Conservation (phyloP, 1,140 invertebrate genomes). For the Olivierus martensii region DNA sequence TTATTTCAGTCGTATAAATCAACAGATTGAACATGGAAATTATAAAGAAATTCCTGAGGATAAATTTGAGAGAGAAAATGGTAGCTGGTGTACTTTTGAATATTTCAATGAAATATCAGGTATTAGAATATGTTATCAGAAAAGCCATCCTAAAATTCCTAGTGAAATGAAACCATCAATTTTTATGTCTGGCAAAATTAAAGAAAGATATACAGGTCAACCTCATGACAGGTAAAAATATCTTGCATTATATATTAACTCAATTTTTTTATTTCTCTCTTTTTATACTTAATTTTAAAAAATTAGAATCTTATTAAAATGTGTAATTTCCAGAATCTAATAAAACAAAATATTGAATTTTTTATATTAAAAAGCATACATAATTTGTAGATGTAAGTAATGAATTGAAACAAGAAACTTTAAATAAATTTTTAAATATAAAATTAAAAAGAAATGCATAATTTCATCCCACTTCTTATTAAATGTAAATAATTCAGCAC, state of each 20-base stretch:
- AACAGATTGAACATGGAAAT: conserved; percentile 12
- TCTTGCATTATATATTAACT: background rate
- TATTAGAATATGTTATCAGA: conserved; percentile 1
- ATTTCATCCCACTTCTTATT: no score
- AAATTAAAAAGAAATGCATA: no score
- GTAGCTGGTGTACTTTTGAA: background rate
- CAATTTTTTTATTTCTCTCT: no score
- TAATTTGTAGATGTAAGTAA: no score
- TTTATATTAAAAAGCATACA: no score
- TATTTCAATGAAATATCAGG: background rate
- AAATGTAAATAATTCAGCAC: no score
- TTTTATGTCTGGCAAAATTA: conserved; percentile 6
- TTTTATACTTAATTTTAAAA: no score
- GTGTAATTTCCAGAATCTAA: no score
- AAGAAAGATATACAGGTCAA: background rate
- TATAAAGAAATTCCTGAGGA: conserved; percentile 13
- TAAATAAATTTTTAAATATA: no score
- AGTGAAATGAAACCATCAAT: conserved; percentile 8
- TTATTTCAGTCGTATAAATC: conserved; percentile 13
- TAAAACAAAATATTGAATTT: no score
- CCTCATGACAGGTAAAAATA: conserved; percentile 4
- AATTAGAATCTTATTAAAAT: no score
- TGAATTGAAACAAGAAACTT: no score
- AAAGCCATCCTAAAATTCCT: conserved; percentile 12
- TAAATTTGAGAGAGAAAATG: conserved; percentile 6